These are phyloP conservation scores for Phania funesta DNA, from an alignment of 2,888 invertebrate genomes.

Conservation along the genomic window DNA sequence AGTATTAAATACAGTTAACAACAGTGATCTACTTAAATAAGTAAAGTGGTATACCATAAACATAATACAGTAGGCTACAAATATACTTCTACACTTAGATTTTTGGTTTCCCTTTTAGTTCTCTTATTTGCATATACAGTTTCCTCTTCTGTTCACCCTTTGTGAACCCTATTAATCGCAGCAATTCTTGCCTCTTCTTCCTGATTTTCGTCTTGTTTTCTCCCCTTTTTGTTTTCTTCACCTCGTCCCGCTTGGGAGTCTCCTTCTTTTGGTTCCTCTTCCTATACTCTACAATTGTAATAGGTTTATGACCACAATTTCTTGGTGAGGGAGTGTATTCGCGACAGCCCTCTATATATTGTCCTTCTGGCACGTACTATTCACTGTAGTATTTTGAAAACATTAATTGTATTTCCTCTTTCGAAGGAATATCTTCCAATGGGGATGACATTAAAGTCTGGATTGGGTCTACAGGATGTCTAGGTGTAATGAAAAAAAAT, in stretches of 20 bases:
- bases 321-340: too few relatives aligned
- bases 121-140: conserved; percentile 1
- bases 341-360: background rate
- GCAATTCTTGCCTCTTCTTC: background rate
- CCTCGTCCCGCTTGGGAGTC: background rate
- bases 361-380: background rate
- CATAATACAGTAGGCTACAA: too few relatives aligned
- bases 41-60: too few relatives aligned
- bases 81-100: too few relatives aligned
- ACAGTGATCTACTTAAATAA: too few relatives aligned
- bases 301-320: background rate
- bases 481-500: too few relatives aligned
- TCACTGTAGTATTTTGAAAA: background rate
- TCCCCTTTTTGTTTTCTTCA: background rate
- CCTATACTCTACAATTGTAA: background rate
- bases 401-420: background rate
- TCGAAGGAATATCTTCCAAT: background rate
- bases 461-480: too few relatives aligned
- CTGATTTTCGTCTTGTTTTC: background rate
- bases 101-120: background rate
- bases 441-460: too few relatives aligned
- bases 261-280: background rate
- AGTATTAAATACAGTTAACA: too few relatives aligned
- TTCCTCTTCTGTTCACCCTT: background rate
- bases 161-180: background rate